Base-by-base conservation (phyloP, 2,888 invertebrate species). In the Rotaria sp. region DNA sequence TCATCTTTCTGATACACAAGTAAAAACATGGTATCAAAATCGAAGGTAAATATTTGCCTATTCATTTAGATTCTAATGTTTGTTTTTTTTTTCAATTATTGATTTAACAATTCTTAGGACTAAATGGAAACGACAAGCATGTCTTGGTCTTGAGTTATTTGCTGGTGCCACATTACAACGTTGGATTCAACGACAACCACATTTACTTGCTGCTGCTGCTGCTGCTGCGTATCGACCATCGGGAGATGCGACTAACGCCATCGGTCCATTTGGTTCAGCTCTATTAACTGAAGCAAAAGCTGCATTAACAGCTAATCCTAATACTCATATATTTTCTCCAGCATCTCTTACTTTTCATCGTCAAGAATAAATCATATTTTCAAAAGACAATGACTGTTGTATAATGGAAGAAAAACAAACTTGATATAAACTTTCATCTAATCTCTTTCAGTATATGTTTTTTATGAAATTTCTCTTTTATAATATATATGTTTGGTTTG, bases 1-100 rank as follows among this genome's bases (percentile, higher is more conserved):
- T 89, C 95, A 96, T 89, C 93, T 99, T 87, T 96, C 96, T 75
- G 98, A 99, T 92, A 99, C 98, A 85, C 99, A 99, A 93, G 98
- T 99, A 91, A 99, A 99, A 92, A 99, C 99, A 89, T 99, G 99
- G 97, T 98, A 98, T 92, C 97, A 98, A 92, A 98, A 98, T 91
- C 93, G 98, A 93, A 67, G 85, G 85, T 85, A 38, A 48, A 26
- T 30, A 50, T 3, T 2, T 15, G 11, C 18, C 2, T 15, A 18
- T 2, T 50, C 2, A 11, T 15, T 50, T 50, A n/a, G n/a, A n/a
- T n/a, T n/a, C n/a, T n/a, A n/a, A n/a, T 50, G 50, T 50, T 45
- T 45, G 5, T 2, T 50, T 50, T 50, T 50, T 50, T 2, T 50
- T n/a, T n/a, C n/a, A 15, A 50, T 8, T 50, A 50, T 18, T 50